Evolutionary conservation across 1,140 invertebrate species (phyloP), one percentile per base, ranked within the genome.

Genomic region (Caligus rogercresseyi): DNA sequence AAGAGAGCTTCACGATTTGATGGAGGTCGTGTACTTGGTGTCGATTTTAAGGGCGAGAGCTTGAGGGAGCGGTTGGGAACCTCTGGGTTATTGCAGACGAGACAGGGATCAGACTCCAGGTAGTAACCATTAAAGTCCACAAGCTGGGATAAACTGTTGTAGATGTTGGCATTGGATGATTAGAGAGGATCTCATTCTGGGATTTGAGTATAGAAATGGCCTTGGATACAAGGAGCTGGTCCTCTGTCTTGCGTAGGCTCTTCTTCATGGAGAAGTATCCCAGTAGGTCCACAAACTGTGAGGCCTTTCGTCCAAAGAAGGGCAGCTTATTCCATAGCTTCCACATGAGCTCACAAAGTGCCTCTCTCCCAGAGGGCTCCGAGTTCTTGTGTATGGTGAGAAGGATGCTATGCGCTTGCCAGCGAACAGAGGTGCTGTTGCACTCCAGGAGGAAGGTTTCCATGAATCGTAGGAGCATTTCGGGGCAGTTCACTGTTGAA

Each of bases 51-150:
- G 87, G 0, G 89, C 82, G 88, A 88, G 25, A 98, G 74, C 74
- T 98, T 98, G 51, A 96, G 86, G 64, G 85, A 88, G 0, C 84
- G 76, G 77, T 91, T 87, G 0, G 90, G 83, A 15, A 95, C 86
- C 74, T 98, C 93, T 0, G 92, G 90, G 76, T 95, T 95, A 73
- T 96, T 96, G 72, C 93, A 98, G 0, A 96, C 91, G 19, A 96
- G 78, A 71, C 93, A 98, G 0, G 93, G 93, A 70, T 96, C 91
- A 65, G 89, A 92, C 76, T 98, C 93, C 31, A 97, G 75, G 4
- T 60, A 60, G 72, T 92, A 98, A 0, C 93, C 92, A 73, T 96
- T 92, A 54, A 97, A 80, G 70, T 96, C 90, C 13, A 96, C 87
- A 69, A 89, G 86, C 3, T 89, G 87, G 54, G 88, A 84, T 21